Evolutionary conservation across 2,888 invertebrate species (phyloP).

Genomic region (Phyllotreta cruciferae): DNA sequence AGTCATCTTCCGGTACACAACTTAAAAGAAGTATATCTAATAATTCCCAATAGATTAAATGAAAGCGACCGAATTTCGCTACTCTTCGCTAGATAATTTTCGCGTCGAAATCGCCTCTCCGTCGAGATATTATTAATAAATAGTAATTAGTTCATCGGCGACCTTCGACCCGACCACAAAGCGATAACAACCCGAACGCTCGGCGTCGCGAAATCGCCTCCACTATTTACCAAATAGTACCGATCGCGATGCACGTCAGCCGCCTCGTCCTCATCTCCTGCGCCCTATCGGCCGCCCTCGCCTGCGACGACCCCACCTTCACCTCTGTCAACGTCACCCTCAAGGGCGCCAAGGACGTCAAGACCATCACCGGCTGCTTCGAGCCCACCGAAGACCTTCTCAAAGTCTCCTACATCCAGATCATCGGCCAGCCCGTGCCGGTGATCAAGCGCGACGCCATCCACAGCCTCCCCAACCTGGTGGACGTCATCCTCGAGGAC

Average conservation of each 20-base stretch:
- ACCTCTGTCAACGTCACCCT: conserved; percentile 50
- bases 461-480: conserved; percentile 49
- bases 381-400: conserved; percentile 47
- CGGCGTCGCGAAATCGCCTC: conserved; percentile 14
- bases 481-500: conserved; percentile 45
- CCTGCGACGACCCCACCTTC: conserved; percentile 49
- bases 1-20: too few relatives aligned
- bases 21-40: too few relatives aligned
- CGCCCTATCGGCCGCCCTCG: not conserved
- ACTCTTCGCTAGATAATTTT: too few relatives aligned
- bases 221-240: conserved; percentile 4
- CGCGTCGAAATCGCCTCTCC: not conserved
- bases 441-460: conserved; percentile 51
- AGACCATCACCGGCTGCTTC: conserved; percentile 52
- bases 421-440: conserved; percentile 52
- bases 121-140: conserved; percentile 21
- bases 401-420: conserved; percentile 51
- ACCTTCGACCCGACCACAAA: conserved; percentile 21
- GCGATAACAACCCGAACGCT: not conserved
- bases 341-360: conserved; percentile 49
- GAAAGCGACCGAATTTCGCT: too few relatives aligned
- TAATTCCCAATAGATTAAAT: too few relatives aligned
- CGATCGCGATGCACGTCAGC: conserved; percentile 14
- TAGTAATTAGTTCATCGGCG: conserved; percentile 22
- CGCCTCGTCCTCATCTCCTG: conserved; percentile 6